Conservation (phyloP, 2,113 vertebrate species). For the Gymnarchus niloticus region DNA sequence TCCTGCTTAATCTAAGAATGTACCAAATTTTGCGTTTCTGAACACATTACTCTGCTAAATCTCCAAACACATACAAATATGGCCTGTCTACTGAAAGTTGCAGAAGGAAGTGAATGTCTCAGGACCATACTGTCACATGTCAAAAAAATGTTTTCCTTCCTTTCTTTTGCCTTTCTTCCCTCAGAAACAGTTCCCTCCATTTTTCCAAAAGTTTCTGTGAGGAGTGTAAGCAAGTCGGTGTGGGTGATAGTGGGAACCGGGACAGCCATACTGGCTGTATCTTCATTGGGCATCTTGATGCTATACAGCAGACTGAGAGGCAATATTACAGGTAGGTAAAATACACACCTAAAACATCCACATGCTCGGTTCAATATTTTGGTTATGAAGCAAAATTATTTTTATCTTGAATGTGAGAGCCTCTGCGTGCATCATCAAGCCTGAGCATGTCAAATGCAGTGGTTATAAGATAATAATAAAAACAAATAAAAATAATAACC, state of each 20-base stretch:
- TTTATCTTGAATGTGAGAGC: background rate
- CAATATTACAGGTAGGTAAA: constrained; percentile 39
- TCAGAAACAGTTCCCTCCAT: constrained; percentile 4
- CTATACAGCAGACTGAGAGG: background rate
- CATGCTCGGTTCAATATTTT: background rate
- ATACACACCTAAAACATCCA: background rate
- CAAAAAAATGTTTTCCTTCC: background rate
- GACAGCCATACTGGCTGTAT: constrained; percentile 23
- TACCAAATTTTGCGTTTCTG: too few relatives aligned
- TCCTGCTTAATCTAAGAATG: too few relatives aligned
- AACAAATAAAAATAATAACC: background rate
- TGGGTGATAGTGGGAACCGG: constrained; percentile 24
- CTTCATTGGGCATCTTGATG: constrained; percentile 20
- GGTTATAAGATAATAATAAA: background rate
- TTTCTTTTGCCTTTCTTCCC: constrained; percentile 10
- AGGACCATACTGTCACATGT: background rate
- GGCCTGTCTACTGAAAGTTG: background rate
- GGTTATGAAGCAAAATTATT: background rate
- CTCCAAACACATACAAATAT: background rate
- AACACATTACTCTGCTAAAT: too few relatives aligned
- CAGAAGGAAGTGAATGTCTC: background rate
- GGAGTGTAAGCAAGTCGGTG: background rate
- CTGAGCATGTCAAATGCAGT: background rate
- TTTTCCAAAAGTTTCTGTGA: accelerated
- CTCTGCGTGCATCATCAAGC: background rate